Percentiles rank a stretch among this genome's conserved stretches.
Conservation (phyloP, 1,140 invertebrate genomes). For the Apis florea region DNA sequence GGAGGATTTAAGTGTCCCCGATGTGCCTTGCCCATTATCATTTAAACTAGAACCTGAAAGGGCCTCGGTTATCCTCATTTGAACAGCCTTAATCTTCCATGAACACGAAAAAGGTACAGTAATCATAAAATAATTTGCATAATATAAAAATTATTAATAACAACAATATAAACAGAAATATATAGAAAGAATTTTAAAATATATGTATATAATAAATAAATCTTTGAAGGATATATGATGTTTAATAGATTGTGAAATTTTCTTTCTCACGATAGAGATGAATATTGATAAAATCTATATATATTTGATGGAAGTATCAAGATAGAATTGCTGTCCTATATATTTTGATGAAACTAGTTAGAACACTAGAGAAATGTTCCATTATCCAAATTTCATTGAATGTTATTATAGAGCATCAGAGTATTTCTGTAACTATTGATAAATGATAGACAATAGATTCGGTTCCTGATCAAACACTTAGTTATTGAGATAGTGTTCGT, state of each 20-base stretch:
- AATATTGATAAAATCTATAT: background rate
- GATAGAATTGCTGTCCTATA: background rate
- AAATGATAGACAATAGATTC: background rate
- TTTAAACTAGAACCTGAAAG: slow-evolving; percentile 60
- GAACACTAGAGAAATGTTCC: background rate
- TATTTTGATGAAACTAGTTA: background rate
- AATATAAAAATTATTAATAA: too few species aligned
- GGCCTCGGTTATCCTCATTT: slow-evolving; percentile 29
- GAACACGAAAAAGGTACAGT: background rate
- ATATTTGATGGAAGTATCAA: too few species aligned
- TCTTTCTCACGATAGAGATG: too few species aligned
- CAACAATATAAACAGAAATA: too few species aligned
- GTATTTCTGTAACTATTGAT: background rate
- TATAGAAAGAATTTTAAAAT: too few species aligned
- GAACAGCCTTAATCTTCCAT: slow-evolving; percentile 39
- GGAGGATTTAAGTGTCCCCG: slow-evolving; percentile 62
- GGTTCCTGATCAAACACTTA: too few species aligned
- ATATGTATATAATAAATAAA: too few species aligned
- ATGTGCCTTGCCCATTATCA: slow-evolving; percentile 59
- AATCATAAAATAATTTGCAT: too few species aligned
- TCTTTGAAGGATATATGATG: too few species aligned
- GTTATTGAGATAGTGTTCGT: too few species aligned
- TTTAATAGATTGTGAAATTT: too few species aligned
- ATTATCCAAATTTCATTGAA: background rate
- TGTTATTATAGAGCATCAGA: too few species aligned